Base-by-base conservation (phyloP, 2,888 invertebrate genomes). In the Anarsia innoxiella region DNA sequence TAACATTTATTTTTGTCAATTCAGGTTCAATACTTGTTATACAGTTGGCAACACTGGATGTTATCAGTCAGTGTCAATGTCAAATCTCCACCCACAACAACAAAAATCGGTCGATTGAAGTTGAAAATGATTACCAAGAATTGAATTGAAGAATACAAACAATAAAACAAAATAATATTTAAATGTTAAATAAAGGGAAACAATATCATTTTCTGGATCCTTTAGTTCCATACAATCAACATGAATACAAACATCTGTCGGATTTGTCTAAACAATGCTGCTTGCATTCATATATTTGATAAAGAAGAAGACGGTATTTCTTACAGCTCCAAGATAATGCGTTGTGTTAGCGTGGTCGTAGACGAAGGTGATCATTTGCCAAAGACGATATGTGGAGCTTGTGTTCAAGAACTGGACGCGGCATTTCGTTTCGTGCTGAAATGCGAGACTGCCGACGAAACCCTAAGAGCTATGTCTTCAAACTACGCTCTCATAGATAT, bases 361-460 rank as follows among this genome's bases (percentile, higher is more conserved):
- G 45, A 46, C 0, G 69, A 74, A 44, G 67, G 65, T 13, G 83
- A 85, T 31, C 75, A 72, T 3, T 51, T 80, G 6, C 84, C 84
- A 0, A 64, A 61, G 25, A 54, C 56, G 23, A 68, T 85, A 23
- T 85, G 84, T 36, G 49, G 39, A 1, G 49, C 35, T n/a, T 85
- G 84, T 48, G 59, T 63, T 1, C 44, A 46, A 1, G 78, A 82
- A 32, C 62, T 85, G 2, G 42, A 55, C 0, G 42, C 66, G 0
- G 52, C 70, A 1, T 77, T 73, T 40, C 59, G 69, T 16, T 84
- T 84, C 49, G 63, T 76, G 0, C 55, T 53, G 25, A 74, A 72
- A 47, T 80, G 78, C 41, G 73, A 76, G 43, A 63, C 72, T 0
- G 68, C 82, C 0, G 77, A 82, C 44, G 62, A 57, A 23, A 59